Evolutionary conservation across 2,888 invertebrate species (phyloP).

Genomic region (Bruchidius siliquastri): DNA sequence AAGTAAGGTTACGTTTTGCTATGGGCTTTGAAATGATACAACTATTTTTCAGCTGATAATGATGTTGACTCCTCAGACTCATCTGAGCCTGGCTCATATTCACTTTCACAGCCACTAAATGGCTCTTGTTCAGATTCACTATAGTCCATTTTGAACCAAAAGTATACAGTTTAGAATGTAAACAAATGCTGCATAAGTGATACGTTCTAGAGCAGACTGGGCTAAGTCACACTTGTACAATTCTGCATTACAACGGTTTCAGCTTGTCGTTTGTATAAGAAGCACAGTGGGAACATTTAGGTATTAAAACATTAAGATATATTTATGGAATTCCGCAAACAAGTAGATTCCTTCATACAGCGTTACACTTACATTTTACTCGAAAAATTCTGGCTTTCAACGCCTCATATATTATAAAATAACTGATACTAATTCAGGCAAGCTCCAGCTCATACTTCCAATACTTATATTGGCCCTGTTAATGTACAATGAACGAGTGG

Average conservation of each 20-base stretch:
- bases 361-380: neutral
- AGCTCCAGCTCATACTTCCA: too few species aligned
- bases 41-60: neutral
- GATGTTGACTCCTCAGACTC: neutral
- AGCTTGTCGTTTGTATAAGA: neutral
- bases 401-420: neutral
- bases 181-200: neutral
- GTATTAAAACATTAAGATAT: neutral
- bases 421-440: too few species aligned
- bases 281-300: neutral
- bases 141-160: neutral
- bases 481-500: too few species aligned
- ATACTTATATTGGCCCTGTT: too few species aligned
- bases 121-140: neutral
- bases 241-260: neutral
- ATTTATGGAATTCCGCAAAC: neutral
- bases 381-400: neutral
- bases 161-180: neutral
- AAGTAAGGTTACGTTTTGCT: neutral
- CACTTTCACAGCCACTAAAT: neutral
- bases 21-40: neutral
- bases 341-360: neutral
- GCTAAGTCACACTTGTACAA: neutral
- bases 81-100: slow-evolving; percentile 1
- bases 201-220: neutral